Evolutionary conservation across 2,113 vertebrate species (phyloP).

Genomic region (Scophthalmus maximus): DNA sequence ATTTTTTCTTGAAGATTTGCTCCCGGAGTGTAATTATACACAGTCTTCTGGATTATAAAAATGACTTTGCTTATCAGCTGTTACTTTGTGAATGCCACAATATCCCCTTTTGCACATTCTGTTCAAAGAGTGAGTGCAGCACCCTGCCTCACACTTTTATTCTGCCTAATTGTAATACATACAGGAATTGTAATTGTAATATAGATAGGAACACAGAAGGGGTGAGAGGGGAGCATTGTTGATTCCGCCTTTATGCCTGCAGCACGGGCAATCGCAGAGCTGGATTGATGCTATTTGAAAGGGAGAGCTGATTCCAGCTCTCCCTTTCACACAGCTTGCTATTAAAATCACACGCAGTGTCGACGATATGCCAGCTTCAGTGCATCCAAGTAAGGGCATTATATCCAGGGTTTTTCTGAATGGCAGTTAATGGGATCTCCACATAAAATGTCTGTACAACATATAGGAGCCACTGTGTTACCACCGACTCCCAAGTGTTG

Average conservation of each 20-base stretch:
- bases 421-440: background rate
- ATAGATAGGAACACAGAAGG: too few relatives aligned
- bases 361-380: background rate
- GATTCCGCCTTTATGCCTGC: background rate
- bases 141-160: background rate
- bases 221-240: background rate
- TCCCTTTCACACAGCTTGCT: background rate
- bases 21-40: too few relatives aligned
- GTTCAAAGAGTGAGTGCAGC: background rate
- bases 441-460: too few relatives aligned
- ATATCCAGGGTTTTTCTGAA: background rate
- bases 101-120: background rate
- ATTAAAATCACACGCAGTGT: background rate
- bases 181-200: too few relatives aligned
- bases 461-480: background rate
- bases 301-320: background rate
- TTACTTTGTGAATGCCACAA: slow-evolving; percentile 3
- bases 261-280: background rate
- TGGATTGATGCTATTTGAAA: background rate
- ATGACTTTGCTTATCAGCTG: background rate
- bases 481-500: background rate
- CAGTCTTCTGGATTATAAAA: too few relatives aligned
- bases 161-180: too few relatives aligned
- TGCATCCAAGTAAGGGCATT: background rate
- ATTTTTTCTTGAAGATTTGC: too few relatives aligned